Evolutionary conservation across 2,113 vertebrate genomes (phyloP), one percentile per base, ranked within the genome.

Genomic region (Mirza zaza): DNA sequence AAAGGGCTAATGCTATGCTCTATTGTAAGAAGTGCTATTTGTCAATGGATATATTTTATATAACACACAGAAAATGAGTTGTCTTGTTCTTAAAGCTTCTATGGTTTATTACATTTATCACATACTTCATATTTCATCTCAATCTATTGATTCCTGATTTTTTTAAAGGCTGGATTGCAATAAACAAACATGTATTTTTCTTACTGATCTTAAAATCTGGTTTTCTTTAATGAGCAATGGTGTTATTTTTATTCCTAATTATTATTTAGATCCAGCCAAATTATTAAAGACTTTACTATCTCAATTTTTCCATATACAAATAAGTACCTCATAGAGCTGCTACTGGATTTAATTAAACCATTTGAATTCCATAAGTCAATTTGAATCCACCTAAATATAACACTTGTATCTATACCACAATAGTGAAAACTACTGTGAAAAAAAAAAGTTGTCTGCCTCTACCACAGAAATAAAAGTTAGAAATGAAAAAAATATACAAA

Each of bases 1-100:
- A 85, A 95, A 89, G 42, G 63, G 57, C 70, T 94, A 96, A 55
- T 73, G 70, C 39, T 34, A 29, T 87, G 87, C 34, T 96, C 15
- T 70, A 42, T 89, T 98, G 29, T 97, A 94, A 94, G 97, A 94
- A 95, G 50, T 50, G 87, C 83, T 89, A 89, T 88, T 61, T 97
- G 75, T 52, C 27, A 0, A n/a, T 84, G 92, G 95, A 87, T 79
- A 67, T 93, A 80, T 87, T 97, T 76, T 81, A 98, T 96, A 89
- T 93, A 93, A 79, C 85, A 95, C 91, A 93, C 94, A 87, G 89
- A 82, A 97, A 97, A 79, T 25, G 57, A 94, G 63, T 76, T 81
- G 29, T 45, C 55, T 84, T 73, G 57, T 87, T 79, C 67, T 91
- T 71, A 80, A 97, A 93, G 75, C 95, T 97, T 92, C 94, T 95